Conservation (phyloP, 2,888 invertebrate species). For the Synergus umbraculus region DNA sequence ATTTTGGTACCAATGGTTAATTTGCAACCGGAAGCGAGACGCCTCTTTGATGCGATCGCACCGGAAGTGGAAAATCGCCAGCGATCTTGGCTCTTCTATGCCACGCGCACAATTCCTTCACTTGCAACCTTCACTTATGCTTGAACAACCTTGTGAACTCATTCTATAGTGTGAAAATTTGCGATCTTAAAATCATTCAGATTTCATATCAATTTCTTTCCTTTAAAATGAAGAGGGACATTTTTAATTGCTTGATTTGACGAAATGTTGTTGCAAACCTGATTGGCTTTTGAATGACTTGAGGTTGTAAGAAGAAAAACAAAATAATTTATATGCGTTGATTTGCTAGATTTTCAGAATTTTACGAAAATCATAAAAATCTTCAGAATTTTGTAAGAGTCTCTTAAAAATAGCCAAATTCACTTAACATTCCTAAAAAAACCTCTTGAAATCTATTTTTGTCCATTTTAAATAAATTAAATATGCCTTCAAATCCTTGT, state of each 20-base stretch:
- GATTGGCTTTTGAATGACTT: too few species aligned
- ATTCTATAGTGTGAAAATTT: constrained; percentile 27
- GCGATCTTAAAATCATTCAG: not conserved
- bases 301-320: too few species aligned
- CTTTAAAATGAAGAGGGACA: not conserved
- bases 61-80: constrained; percentile 27
- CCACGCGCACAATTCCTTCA: constrained; percentile 24
- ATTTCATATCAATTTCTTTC: not conserved
- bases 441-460: too few species aligned
- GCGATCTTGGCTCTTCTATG: constrained; percentile 9
- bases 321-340: too few species aligned
- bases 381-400: too few species aligned
- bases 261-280: too few species aligned
- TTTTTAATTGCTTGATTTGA: not conserved
- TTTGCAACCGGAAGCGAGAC: constrained; percentile 13
- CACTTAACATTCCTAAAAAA: too few species aligned
- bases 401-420: too few species aligned
- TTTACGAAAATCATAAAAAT: too few species aligned
- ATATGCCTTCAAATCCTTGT: not conserved
- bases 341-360: too few species aligned
- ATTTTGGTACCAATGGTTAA: constrained; percentile 4
- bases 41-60: constrained; percentile 28
- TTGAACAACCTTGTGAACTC: constrained; percentile 15
- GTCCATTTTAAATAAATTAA: not conserved
- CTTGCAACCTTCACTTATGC: constrained; percentile 28